Conservation (phyloP, 2,888 invertebrate genomes). For the Drosophila anomelani region DNA sequence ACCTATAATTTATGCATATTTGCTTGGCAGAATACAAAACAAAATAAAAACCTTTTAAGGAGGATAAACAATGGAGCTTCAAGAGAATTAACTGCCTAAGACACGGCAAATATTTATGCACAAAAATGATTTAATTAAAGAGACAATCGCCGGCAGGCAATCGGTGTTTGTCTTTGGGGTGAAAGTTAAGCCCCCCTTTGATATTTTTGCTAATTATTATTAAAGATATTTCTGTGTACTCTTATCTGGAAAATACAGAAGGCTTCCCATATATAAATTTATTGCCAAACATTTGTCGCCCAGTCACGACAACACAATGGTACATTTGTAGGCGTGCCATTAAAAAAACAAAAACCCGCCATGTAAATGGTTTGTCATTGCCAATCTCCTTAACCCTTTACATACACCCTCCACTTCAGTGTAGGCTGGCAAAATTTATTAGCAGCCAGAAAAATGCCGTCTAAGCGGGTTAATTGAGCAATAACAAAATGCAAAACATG, state of each 20-base stretch:
- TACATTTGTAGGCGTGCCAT: conserved; percentile 55
- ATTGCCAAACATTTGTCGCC: conserved; percentile 61
- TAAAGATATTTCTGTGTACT: conserved; percentile 21
- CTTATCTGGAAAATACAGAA: conserved; percentile 19
- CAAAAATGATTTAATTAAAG: conserved; percentile 56
- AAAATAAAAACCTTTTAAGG: conserved; percentile 21
- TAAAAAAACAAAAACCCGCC: conserved; percentile 19
- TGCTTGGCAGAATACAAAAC: conserved; percentile 19
- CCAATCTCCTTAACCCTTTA: conserved; percentile 7
- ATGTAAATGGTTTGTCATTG: conserved; percentile 60
- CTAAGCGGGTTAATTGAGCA: conserved; percentile 76
- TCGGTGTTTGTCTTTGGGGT: conserved; percentile 29
- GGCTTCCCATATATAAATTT: conserved; percentile 67
- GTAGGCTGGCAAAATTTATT: conserved; percentile 56
- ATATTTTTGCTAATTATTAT: conserved; percentile 50
- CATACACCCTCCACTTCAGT: conserved; percentile 2
- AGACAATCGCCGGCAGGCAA: conserved; percentile 17
- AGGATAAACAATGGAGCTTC: conserved; percentile 31
- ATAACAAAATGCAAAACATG: conserved; percentile 64
- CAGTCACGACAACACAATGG: conserved; percentile 63
- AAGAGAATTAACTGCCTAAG: conserved; percentile 35
- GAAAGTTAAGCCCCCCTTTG: conserved; percentile 36
- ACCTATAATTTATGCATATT: conserved; percentile 47
- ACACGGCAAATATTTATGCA: conserved; percentile 60
- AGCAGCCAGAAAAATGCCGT: conserved; percentile 50